Base-by-base conservation (phyloP, 2,113 vertebrate species). In the Seriola quinqueradiata region DNA sequence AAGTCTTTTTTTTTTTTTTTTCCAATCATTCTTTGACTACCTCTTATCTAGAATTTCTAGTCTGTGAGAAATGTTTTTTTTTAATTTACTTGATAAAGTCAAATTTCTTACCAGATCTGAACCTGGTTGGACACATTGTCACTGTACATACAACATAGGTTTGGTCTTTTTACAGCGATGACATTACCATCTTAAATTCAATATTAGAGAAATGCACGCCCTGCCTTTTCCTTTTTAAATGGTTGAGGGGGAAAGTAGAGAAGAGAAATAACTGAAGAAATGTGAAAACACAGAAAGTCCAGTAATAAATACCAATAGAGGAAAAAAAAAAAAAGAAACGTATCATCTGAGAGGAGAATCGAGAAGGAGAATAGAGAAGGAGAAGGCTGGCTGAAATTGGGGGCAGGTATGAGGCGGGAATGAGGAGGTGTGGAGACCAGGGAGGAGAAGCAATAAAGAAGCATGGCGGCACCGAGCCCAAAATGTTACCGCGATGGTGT, bases 391-490 rank as follows among this genome's bases (percentile, higher is more conserved):
- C 38, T 74, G 81, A 67, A 60, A 72, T 23, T 52, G 60, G 12
- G 54, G 63, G 61, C 63, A 72, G 28, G 14, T 67, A 42, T 14
- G 21, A 67, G 34, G 21, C 3, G 6, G 25, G 11, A 48, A 61
- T n/a, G 68, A 66, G 60, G 52, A 64, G 52, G 48, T 32, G 16
- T 52, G 48, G 42, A 50, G 34, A 48, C 12, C 4, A 2, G 2
- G 2, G 28, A 74, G 40, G 68, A 10, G 48, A 84, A 70, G 82
- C 59, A 60, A 61, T 85, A 67, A 61, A 74, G 59, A 19, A 59
- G n/a, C 23, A 74, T 23, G 32, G 64, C 19, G 38, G 55, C 68
- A 36, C 3, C 23, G 61, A 32, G 54, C 12, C 28, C 28, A n/a
- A 73, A 73, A 64, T 73, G 61, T 19, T 69, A 25, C 36, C 23